phyloP scores from a whole-genome alignment of 2,113 vertebrate species.

The Amblyornis subalaris region DNA sequence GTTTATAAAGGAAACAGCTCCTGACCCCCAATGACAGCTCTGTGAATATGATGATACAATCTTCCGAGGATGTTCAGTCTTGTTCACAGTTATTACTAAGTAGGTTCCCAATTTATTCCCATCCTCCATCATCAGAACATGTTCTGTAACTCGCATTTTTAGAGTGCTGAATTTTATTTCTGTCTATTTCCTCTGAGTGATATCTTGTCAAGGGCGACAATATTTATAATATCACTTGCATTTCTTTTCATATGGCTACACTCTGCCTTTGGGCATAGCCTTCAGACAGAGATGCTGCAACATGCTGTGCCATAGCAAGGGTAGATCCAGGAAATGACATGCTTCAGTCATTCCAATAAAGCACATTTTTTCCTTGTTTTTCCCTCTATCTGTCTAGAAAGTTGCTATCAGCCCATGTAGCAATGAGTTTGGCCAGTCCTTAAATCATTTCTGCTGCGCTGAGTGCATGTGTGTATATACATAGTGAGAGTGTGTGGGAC shows the following conservation, averaged over 20 bases:
- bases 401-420: not conserved
- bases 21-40: conserved; percentile 32
- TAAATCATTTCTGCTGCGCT: not conserved
- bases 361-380: not conserved
- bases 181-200: not conserved
- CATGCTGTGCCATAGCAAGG: not conserved
- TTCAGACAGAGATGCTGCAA: not conserved
- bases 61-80: not conserved
- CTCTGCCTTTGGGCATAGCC: not conserved
- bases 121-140: not conserved
- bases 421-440: not conserved
- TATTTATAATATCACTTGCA: not conserved
- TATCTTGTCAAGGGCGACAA: not conserved
- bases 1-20: conserved; percentile 14
- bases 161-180: not conserved
- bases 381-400: not conserved
- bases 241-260: not conserved
- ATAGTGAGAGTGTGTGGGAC: not conserved
- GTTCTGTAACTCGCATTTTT: not conserved
- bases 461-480: not conserved
- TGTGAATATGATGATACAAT: not conserved
- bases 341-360: not conserved
- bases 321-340: not conserved
- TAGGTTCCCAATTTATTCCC: not conserved
- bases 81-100: not conserved